Evolutionary conservation across 2,888 invertebrate genomes (phyloP), one percentile per base, ranked within the genome.

Genomic region (Dendrolimus houi): DNA sequence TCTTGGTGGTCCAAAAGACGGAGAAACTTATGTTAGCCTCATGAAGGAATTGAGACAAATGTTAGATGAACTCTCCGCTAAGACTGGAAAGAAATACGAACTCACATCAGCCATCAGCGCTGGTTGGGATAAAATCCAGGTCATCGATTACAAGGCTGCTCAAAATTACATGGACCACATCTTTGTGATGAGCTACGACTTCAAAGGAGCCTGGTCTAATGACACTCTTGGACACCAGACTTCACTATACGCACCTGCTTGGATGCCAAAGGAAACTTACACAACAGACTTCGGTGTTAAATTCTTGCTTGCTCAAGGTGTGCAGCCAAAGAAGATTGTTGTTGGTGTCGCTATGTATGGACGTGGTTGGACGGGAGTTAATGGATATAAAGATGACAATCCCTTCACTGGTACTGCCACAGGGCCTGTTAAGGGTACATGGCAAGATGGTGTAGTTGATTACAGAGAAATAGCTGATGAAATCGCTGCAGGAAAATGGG

Each of bases 321-420:
- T 90, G 0, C 78, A 70, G 52, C 84, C 90, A 1, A 88, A 84
- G 71, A 90, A 90, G 70, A 81, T 90, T 8, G 77, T 90, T 0
- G 83, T 89, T 0, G 90, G 90, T 52, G 89, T 90, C 2, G 90
- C 90, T 12, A 90, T 90, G 90, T 90, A 90, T 53, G 90, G 90
- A 1, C 74, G 90, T 59, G 90, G 90, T 0, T 90, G 90, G 90
- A 88, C 89, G 13, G 90, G 90, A 12, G 90, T 90, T 1, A 71
- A 79, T 14, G 74, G 69, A 1, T 90, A 87, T 64, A 74, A 70
- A 53, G 83, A 81, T 53, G 70, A 76, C 54, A 88, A 81, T 61
- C 89, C 89, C 0, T 90, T 90, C 72, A 88, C 87, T 56, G 90
- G 90, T 0, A 81, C 81, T 52, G 90, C 90, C 1, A 81, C 85